Percentiles rank a stretch among this genome's conserved stretches.
phyloP scores from a whole-genome alignment of 1,140 invertebrate species.

The Trichogramma pretiosum region DNA sequence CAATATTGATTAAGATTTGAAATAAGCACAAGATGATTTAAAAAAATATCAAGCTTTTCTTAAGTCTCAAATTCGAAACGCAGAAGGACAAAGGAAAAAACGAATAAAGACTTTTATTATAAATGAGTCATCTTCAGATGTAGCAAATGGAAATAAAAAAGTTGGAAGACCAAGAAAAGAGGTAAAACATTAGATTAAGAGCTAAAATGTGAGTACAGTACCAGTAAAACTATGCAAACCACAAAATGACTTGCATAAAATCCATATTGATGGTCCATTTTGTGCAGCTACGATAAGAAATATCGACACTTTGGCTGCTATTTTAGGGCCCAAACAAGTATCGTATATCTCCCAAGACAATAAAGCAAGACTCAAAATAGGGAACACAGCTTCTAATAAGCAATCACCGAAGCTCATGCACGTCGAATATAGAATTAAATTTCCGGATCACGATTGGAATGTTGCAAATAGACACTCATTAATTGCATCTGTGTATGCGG shows the following conservation, averaged over 20 bases:
- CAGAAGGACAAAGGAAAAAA: too few relatives aligned
- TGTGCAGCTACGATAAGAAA: constrained; percentile 11
- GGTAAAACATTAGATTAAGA: too few relatives aligned
- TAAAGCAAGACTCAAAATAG: constrained; percentile 25
- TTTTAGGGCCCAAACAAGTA: constrained; percentile 23
- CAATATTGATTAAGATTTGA: too few relatives aligned
- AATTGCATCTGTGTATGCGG: constrained; percentile 31
- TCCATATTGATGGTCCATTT: constrained; percentile 20
- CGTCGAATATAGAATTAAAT: constrained; percentile 33
- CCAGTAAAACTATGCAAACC: constrained; percentile 22
- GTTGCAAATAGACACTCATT: constrained; percentile 30
- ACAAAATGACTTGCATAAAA: constrained; percentile 22
- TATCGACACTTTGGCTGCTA: constrained; percentile 19
- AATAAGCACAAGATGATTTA: too few relatives aligned
- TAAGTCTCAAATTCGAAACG: too few relatives aligned
- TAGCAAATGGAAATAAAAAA: too few relatives aligned
- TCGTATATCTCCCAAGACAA: too few relatives aligned
- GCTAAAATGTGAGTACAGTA: constrained; percentile 23
- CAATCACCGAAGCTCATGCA: constrained; percentile 32
- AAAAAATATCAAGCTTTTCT: too few relatives aligned
- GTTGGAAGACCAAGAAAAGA: too few relatives aligned
- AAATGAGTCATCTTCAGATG: too few relatives aligned
- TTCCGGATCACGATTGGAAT: constrained; percentile 36
- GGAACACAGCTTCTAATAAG: constrained; percentile 19
- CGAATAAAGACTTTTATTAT: too few relatives aligned